Conservation (phyloP, 64 coral and sea anemone species). For the Porites australiensis region DNA sequence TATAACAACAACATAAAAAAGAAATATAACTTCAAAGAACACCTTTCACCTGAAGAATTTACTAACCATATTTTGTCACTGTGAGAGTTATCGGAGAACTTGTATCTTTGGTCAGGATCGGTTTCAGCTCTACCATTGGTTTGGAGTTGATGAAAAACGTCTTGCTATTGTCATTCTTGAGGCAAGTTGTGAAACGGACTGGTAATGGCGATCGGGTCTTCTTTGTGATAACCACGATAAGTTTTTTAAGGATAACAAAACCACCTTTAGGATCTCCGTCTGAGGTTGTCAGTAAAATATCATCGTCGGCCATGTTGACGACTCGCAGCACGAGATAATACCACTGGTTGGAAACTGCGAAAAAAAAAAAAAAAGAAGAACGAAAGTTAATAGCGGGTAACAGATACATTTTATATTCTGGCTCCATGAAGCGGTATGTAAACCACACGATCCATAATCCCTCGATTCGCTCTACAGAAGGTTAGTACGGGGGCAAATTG, state of each 20-base stretch:
- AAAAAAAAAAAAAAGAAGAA: not conserved
- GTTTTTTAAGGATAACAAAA: constrained; percentile 30
- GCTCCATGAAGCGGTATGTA: too few relatives aligned
- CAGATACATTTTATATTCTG: too few relatives aligned
- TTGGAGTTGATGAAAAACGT: constrained; percentile 78
- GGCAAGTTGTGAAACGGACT: constrained; percentile 33
- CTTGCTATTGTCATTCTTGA: constrained; percentile 33
- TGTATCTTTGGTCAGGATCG: constrained; percentile 27
- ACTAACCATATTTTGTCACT: constrained; percentile 55
- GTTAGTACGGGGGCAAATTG: too few relatives aligned
- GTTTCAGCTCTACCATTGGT: constrained; percentile 47
- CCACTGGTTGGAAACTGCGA: constrained; percentile 24
- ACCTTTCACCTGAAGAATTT: not conserved
- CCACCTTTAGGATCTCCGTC: constrained; percentile 26
- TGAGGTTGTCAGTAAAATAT: not conserved
- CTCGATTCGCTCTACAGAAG: too few relatives aligned
- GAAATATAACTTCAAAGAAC: not conserved
- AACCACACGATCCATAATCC: too few relatives aligned
- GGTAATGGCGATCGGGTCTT: constrained; percentile 65
- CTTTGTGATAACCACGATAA: constrained; percentile 56
- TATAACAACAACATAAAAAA: too few relatives aligned
- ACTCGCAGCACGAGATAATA: constrained; percentile 43
- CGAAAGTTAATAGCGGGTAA: too few relatives aligned
- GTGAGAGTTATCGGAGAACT: constrained; percentile 48
- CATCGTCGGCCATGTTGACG: constrained; percentile 21